Percentiles rank a stretch among this genome's conserved stretches.
Evolutionary conservation across 2,113 vertebrate species (phyloP).

Genomic region (Lamprotornis superbus): DNA sequence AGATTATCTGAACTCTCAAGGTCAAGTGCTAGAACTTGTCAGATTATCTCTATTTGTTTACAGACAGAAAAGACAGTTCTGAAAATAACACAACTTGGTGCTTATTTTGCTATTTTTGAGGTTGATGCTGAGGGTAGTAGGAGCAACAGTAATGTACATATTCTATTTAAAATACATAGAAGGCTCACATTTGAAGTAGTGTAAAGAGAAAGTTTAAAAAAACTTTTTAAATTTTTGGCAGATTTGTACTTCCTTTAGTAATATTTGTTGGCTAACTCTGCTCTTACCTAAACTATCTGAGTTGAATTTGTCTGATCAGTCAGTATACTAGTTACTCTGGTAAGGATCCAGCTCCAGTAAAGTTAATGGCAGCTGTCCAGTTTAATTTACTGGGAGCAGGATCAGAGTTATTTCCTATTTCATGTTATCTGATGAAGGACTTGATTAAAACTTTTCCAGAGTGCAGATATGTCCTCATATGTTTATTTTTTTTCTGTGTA

Average conservation of each 20-base stretch:
- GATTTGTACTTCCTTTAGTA: not conserved
- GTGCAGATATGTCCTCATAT: not conserved
- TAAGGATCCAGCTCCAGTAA: not conserved
- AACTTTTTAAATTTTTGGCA: not conserved
- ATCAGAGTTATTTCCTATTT: slow-evolving; percentile 31
- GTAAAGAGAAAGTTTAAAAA: not conserved
- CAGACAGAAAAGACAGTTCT: not conserved
- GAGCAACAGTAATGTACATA: not conserved
- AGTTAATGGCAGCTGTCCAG: slow-evolving; percentile 3
- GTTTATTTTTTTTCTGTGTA: not conserved
- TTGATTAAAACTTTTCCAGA: slow-evolving; percentile 8
- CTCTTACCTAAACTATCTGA: not conserved
- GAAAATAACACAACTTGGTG: not conserved
- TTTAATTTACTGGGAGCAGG: not conserved
- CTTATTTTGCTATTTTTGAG: not conserved
- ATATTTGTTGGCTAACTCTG: not conserved
- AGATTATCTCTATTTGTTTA: not conserved
- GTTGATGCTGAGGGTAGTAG: not conserved
- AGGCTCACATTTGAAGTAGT: not conserved
- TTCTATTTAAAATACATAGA: not conserved
- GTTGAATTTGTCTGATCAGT: not conserved
- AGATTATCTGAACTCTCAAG: not conserved
- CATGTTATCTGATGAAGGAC: slow-evolving; percentile 6
- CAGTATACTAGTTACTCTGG: not conserved
- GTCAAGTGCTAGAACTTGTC: not conserved